Percentiles rank a stretch among this genome's conserved stretches.
These are phyloP conservation scores for Microplitis mediator DNA, from an alignment of 1,140 invertebrate genomes.

Conservation along the genomic window DNA sequence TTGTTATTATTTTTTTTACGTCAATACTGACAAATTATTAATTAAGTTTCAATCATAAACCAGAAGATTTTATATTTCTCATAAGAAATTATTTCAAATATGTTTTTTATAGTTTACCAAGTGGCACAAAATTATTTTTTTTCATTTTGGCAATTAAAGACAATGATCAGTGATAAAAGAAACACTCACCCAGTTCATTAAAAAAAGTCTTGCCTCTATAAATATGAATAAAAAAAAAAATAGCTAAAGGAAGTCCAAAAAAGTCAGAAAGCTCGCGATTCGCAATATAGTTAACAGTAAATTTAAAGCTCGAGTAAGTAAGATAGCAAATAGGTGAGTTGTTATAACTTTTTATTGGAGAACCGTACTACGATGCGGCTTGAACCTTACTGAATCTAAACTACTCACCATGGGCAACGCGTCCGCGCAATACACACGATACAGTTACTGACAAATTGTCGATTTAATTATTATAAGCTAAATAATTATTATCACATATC, in stretches of 20 bases:
- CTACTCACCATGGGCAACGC: conserved; percentile 20
- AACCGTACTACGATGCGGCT: conserved; percentile 20
- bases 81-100: no score
- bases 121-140: no score
- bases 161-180: no score
- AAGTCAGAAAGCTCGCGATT: background rate
- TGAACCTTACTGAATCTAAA: conserved; percentile 22
- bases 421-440: conserved; percentile 28
- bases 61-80: no score
- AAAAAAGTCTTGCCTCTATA: no score
- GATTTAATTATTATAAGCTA: background rate
- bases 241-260: background rate
- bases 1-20: no score
- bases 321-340: background rate
- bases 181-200: no score
- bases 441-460: conserved; percentile 14
- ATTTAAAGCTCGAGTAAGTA: background rate
- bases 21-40: no score
- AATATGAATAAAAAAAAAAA: background rate
- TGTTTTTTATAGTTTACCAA: no score
- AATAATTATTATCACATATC: background rate
- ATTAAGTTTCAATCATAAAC: no score
- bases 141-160: no score
- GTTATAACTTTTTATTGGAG: background rate
- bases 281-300: background rate